Base-by-base conservation (phyloP, 2,113 vertebrate species). In the Alces alces region DNA sequence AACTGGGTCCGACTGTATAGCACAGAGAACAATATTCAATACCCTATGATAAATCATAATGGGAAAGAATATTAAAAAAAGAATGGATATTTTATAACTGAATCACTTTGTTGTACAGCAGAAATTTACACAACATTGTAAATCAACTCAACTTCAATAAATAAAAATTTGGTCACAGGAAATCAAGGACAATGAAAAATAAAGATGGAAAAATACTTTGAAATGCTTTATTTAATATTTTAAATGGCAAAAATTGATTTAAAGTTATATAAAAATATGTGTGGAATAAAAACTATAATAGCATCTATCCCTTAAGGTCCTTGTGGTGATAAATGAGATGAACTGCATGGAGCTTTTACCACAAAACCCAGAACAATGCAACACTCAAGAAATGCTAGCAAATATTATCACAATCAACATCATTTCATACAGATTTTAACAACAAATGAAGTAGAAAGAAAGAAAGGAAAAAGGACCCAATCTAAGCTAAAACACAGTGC, bases 151-250 rank as follows among this genome's bases (percentile, higher is more conserved):
- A 80, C 28, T 50, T 50, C 45, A 80, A 33, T 3, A 11, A 80
- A 80, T 30, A 47, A 10, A 7, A 3, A 57, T 86, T 52, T 92
- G 28, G 84, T 54, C n/a, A 58, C 5, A 66, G 13, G 39, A 86
- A 96, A 93, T 57, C 76, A 54, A 89, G 12, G 25, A 54, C 64
- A 84, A 33, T 12, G 47, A 83, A 70, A 17, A 93, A 0, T 33
- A 61, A 95, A 93, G 7, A 2, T 47, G 30, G 54, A 39, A 33
- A 90, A 52, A n/a, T 61, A 43, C 14, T 91, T 92, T 10, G 43
- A 95, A 96, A 43, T 73, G 16, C 10, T 96, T 94, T 78, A 50
- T 85, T 43, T 91, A 58, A 25, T 27, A 54, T 89, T 92, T 89
- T 70, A 84, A 79, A 52, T 78, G 15, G n/a, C 30, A 80, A 88